Base-by-base conservation (phyloP, 1,140 invertebrate genomes). In the Drosophila grimshawi region DNA sequence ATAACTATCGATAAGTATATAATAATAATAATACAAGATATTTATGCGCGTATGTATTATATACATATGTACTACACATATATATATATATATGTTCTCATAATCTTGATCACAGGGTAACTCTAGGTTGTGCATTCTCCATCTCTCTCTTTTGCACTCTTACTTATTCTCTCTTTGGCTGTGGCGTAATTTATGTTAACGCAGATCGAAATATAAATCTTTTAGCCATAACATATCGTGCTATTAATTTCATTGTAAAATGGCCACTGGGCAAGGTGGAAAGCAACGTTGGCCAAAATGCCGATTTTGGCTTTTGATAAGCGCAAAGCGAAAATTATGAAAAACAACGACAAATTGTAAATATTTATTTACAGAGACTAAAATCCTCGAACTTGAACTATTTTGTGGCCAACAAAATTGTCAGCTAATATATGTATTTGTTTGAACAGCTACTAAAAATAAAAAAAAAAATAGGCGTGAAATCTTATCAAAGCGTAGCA, bases 201-300 rank as follows among this genome's bases (percentile, higher is more conserved):
- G 75, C 81, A 86, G 81, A 86, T 86, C 82, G 78, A 71, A 68
- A 75, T 75, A 86, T 86, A 86, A 86, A 86, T 86, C 82, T 86
- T 62, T 85, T 77, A 48, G 56, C 70, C 70, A 68, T 60, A 73
- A 73, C 70, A 55, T 59, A 67, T 63, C 56, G 55, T 27, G 70
- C 70, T 62, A 74, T 74, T 68, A 74, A 74, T 74, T 61, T 74
- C 71, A 52, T 57, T 56, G 57, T 61, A 62, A 74, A 52, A 41
- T 65, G 61, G 61, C 62, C 53, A 7, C 33, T 49, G 62, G 68
- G 61, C 70, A 73, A 73, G 64, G 57, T 61, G 70, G 51, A 52
- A 72, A 37, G 63, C 55, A 43, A 39, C 43, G 27, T 45, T 33
- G 60, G n/a, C 52, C 51, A 72, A 71, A 71, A 52, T 49, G 41